Base-by-base conservation (phyloP, 2,888 invertebrate genomes). In the Noctua fimbriata region DNA sequence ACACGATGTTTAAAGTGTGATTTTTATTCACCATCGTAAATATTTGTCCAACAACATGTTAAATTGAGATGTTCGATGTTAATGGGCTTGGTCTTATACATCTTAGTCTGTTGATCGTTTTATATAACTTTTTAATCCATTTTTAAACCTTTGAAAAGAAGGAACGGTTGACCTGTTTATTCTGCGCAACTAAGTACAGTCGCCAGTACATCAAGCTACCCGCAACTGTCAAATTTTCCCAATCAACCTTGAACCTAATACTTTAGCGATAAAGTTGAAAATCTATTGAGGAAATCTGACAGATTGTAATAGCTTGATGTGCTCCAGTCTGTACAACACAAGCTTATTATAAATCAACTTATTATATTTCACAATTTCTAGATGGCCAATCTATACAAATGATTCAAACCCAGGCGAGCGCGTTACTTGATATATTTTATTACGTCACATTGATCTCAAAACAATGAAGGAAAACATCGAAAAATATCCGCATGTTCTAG, bases 11-110 rank as follows among this genome's bases (percentile, higher is more conserved):
- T 63, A 36, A 74, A 73, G 73, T 79, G 83, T 79, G 76, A 85
- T 75, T 88, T 88, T 87, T 83, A 88, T 88, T 76, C 70, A 55
- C 10, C 18, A 55, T 79, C 85, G 80, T 87, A 85, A 85, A 87
- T 79, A 78, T 80, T 78, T 69, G 44, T 77, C 55, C 24, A 70
- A 73, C 16, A 44, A 47, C 47, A 69, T 72, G 36, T 67, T 55
- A 63, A 32, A 75, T 73, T 80, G 32, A 65, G 6, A 65, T 47
- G 28, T 72, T 24, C 18, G 16, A 49, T 41, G n/a, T 60, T 75
- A 21, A 76, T 52, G 28, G 24, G 55, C n/a, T 2, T 76, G 69
- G 4, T 44, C 12, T 24, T 18, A 55, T 44, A 18, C 10, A 55
- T 71, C 12, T 55, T 71, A 41, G 36, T 36, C 65, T 36, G 24